Percentiles rank a stretch among this genome's conserved stretches.
These are phyloP conservation scores for Drosophila buzzatii DNA, from an alignment of 2,888 invertebrate species.

Conservation along the genomic window DNA sequence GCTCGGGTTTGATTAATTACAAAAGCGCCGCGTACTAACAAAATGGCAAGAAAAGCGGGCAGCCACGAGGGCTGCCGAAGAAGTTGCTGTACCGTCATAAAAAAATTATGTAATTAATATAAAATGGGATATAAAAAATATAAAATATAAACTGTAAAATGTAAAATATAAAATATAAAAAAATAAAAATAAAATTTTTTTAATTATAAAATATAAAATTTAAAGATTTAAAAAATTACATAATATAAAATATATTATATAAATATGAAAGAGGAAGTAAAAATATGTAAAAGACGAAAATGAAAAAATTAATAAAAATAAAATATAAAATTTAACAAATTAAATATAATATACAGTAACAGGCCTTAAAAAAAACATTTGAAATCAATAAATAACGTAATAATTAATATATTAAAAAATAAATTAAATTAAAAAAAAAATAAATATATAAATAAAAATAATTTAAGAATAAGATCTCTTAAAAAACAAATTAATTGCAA, in stretches of 20 bases:
- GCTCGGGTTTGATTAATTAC: constrained; percentile 76
- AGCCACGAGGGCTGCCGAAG: constrained; percentile 32
- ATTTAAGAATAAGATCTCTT: background rate
- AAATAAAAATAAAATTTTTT: background rate
- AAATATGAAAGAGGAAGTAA: background rate
- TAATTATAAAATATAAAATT: background rate
- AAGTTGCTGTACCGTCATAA: constrained; percentile 6
- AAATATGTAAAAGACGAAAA: background rate
- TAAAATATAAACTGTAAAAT: background rate
- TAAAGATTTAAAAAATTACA: background rate
- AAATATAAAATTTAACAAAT: background rate
- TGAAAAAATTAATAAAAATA: background rate
- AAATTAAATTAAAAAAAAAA: background rate
- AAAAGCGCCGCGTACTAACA: constrained; percentile 58
- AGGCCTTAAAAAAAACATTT: too few species aligned
- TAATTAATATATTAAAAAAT: background rate
- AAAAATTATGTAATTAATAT: background rate
- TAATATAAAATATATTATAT: background rate
- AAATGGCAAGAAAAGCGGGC: constrained; percentile 30
- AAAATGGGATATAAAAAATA: background rate
- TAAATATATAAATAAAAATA: too few species aligned
- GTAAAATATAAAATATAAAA: background rate
- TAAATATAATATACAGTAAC: background rate
- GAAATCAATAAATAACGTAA: background rate
- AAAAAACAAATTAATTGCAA: background rate